Percentiles rank a stretch among this genome's conserved stretches.
These are phyloP conservation scores for Terrapene triunguis DNA, from an alignment of 2,113 vertebrate species.

Conservation along the genomic window DNA sequence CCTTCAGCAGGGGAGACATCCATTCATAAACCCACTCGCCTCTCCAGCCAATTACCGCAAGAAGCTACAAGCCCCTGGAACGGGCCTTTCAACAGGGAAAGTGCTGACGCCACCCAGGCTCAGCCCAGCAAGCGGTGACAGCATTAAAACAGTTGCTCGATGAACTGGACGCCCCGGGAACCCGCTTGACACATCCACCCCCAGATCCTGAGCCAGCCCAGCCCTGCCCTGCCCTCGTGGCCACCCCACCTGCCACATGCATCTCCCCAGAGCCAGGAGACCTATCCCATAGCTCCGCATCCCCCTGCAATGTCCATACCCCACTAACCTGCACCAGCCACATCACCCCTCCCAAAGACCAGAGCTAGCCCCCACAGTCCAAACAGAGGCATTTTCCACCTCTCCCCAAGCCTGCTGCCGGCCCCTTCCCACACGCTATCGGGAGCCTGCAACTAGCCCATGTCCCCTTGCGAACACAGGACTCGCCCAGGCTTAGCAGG, in stretches of 20 bases:
- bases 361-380: accelerated
- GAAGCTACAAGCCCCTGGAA: neutral
- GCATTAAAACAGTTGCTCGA: neutral
- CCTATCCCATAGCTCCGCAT: neutral
- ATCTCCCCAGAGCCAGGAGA: neutral
- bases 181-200: neutral
- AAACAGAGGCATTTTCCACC: accelerated
- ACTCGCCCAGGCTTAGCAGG: neutral
- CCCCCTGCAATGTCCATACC: neutral
- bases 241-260: neutral
- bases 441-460: neutral
- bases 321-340: neutral
- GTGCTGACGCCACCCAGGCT: neutral
- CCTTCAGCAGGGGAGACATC: neutral
- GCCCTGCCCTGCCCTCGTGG: neutral
- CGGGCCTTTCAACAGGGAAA: neutral
- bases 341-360: neutral
- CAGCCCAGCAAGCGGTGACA: neutral
- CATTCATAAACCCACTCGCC: slow-evolving; percentile 14
- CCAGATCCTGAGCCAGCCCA: neutral
- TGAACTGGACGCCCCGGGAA: neutral
- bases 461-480: neutral
- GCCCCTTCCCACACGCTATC: accelerated
- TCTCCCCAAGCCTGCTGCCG: neutral
- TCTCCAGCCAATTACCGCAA: neutral